Conservation (phyloP, 2,888 invertebrate species). For the Drosophila neonasuta region DNA sequence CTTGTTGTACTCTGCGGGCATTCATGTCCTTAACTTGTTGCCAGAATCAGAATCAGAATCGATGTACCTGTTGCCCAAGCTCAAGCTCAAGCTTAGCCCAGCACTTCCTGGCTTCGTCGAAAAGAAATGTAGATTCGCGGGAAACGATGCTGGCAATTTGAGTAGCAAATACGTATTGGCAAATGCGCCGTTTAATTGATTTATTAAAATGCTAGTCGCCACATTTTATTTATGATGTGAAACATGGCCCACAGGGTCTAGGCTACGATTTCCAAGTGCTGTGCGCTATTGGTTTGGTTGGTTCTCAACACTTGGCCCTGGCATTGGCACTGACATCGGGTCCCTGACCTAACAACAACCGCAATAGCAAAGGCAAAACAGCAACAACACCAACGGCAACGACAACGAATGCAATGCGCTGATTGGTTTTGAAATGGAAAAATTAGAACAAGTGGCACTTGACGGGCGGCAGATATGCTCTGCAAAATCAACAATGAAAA, state of each 20-base stretch:
- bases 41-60: conserved; percentile 41
- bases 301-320: conserved; percentile 15
- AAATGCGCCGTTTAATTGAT: conserved; percentile 66
- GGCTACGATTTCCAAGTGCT: conserved; percentile 43
- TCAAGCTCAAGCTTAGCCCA: conserved; percentile 2
- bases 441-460: conserved; percentile 77
- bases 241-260: conserved; percentile 23
- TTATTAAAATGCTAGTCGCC: conserved; percentile 63
- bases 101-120: conserved; percentile 52
- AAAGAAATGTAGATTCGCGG: conserved; percentile 72
- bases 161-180: conserved; percentile 50
- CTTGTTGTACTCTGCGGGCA: conserved; percentile 48
- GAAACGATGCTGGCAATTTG: conserved; percentile 66
- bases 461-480: conserved; percentile 42
- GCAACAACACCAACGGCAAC: not conserved
- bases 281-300: conserved; percentile 8
- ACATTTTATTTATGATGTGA: conserved; percentile 70
- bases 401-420: conserved; percentile 31
- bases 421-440: conserved; percentile 75
- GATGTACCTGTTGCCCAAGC: conserved; percentile 62
- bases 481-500: conserved; percentile 74
- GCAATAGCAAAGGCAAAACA: conserved; percentile 7
- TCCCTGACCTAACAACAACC: conserved; percentile 23
- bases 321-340: conserved; percentile 31
- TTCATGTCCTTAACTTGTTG: conserved; percentile 55